Conservation (phyloP, 1,140 invertebrate species). For the Harpegnathos saltator region DNA sequence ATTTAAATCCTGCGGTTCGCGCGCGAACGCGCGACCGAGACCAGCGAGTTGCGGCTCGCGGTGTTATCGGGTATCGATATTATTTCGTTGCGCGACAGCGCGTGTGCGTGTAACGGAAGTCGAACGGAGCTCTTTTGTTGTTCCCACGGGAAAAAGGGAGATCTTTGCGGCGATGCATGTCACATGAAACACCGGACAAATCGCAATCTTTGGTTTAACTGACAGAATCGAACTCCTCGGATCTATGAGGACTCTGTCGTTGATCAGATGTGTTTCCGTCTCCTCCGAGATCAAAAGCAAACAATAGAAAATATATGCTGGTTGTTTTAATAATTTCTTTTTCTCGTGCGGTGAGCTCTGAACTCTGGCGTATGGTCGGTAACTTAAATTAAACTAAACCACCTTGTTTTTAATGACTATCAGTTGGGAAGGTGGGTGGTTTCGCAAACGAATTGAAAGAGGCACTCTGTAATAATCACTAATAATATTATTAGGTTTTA, state of each 20-base stretch:
- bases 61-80: constrained; percentile 79
- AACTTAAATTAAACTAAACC: too few relatives aligned
- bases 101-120: constrained; percentile 27
- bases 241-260: too few relatives aligned
- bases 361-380: too few relatives aligned
- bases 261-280: not conserved
- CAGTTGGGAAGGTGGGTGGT: too few relatives aligned
- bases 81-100: constrained; percentile 73
- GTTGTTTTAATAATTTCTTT: too few relatives aligned
- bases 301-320: too few relatives aligned
- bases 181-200: not conserved
- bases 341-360: too few relatives aligned
- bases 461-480: not conserved
- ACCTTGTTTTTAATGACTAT: too few relatives aligned
- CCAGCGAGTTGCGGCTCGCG: constrained; percentile 55
- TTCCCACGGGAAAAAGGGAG: not conserved
- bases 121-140: not conserved
- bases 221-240: not conserved
- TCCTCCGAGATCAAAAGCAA: too few relatives aligned
- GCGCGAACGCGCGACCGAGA: constrained; percentile 72
- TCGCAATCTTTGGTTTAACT: not conserved
- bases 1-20: constrained; percentile 83
- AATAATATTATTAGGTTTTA: not conserved
- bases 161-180: not conserved
- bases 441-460: too few relatives aligned